These are phyloP conservation scores for Caenorhabditis sp. DNA, from an alignment of 2,888 invertebrate genomes.

Conservation along the genomic window DNA sequence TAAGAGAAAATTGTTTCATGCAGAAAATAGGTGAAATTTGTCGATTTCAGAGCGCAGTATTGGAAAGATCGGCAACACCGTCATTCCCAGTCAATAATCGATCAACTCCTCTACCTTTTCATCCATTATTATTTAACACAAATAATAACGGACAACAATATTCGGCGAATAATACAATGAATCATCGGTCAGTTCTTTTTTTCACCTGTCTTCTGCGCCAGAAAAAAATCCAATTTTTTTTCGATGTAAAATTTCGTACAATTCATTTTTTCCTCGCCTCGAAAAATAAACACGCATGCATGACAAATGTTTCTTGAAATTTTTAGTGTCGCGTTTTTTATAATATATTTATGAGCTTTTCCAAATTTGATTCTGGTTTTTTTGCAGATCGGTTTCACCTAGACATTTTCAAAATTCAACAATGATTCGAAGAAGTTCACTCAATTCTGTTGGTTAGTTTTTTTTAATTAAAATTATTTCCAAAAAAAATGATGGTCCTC, in stretches of 20 bases:
- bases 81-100: slow-evolving; percentile 86
- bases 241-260: no score
- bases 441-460: slow-evolving; percentile 74
- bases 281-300: slow-evolving; percentile 1
- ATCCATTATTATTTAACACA: slow-evolving; percentile 63
- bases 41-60: slow-evolving; percentile 37
- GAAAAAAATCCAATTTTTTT: no score
- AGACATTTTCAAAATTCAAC: slow-evolving; percentile 74
- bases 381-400: slow-evolving; percentile 64
- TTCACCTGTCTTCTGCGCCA: background rate
- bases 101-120: slow-evolving; percentile 69
- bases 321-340: background rate
- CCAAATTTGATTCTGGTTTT: background rate
- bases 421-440: slow-evolving; percentile 77
- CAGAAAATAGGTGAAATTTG: background rate
- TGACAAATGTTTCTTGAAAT: background rate
- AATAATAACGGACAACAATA: slow-evolving; percentile 34
- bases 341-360: background rate
- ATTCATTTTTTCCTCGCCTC: background rate
- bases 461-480: slow-evolving; percentile 6
- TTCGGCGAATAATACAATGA: slow-evolving; percentile 24
- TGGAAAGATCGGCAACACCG: slow-evolving; percentile 82
- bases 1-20: background rate
- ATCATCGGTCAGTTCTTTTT: slow-evolving; percentile 24
- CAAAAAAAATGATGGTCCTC: background rate